Base-by-base conservation (phyloP, 2,888 invertebrate genomes). In the Cynaeus angustus region DNA sequence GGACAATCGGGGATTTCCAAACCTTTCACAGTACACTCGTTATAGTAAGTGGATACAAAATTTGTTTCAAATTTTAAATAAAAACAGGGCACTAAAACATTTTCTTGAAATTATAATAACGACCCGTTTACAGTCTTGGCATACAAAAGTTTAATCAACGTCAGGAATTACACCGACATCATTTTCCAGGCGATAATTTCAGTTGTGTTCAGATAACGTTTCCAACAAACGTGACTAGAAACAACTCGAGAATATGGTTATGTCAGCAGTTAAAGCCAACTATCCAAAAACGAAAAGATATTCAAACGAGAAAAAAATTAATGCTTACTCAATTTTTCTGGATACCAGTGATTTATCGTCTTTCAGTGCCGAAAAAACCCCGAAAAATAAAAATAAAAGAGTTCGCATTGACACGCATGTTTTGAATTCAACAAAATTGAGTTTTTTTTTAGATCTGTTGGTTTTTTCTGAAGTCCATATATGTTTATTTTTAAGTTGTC, bases 221-320 rank as follows among this genome's bases (percentile, higher is more conserved):
- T 6, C 10, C 10, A 46, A 21, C 16, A 50, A 50, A 26, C 48
- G 48, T 50, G 48, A 26, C 48, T 26, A 6, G 48, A 50, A 50
- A 50, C 48, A 21, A 10, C 7, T 41, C 41, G 5, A 10, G 41
- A 41, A 41, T 41, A 41, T 13, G 41, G 41, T 41, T 41, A 41
- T 41, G n/a, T 41, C 41, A 13, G 41, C 12, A 41, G 12, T 41
- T 41, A 41, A 12, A 13, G 10, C 2, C 1, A n/a, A 41, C n/a
- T n/a, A 7, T n/a, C 12, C 41, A n/a, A 41, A 12, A 41, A 9
- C 6, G 7, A 33, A n/a, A n/a, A 2, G 33, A 33, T 9, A 33
- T 33, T 33, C 4, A 21, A 21, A 21, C 1, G 21, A 21, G 21
- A 21, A 21, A 21, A 21, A 21, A 21, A 4, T 21, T 21, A 1